A percentile compares a stretch with the other conserved stretches of the same genome.
These are phyloP conservation scores for Hippolais icterina DNA, from an alignment of 2,113 vertebrate genomes.

Conservation along the genomic window DNA sequence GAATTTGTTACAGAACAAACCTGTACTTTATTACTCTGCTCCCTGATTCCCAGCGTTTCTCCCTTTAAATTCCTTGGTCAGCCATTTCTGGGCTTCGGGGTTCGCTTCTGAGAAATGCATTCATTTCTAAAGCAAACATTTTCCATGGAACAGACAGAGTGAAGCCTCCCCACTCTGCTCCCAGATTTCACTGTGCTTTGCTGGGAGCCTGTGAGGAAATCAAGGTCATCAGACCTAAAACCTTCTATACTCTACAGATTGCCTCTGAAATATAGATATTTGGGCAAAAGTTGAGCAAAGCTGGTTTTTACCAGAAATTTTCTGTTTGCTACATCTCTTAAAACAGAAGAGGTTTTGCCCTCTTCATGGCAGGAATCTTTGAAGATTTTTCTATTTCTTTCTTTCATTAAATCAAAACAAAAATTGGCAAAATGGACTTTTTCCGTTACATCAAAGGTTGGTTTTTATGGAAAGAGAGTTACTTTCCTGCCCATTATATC, in stretches of 20 bases:
- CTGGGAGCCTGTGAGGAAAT: neutral
- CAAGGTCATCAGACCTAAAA: neutral
- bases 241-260: neutral
- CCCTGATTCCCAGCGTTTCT: constrained; percentile 6
- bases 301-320: neutral
- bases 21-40: constrained; percentile 49
- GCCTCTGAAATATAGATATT: neutral
- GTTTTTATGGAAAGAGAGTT: neutral
- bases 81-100: constrained; percentile 10
- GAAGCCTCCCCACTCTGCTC: neutral
- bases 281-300: neutral
- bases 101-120: neutral
- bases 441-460: neutral
- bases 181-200: neutral
- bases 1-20: constrained; percentile 63
- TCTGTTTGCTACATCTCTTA: neutral
- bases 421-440: neutral
- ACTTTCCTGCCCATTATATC: neutral
- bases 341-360: neutral
- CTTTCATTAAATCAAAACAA: neutral
- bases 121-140: neutral
- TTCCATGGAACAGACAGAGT: neutral
- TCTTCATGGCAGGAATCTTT: neutral
- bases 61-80: constrained; percentile 31
- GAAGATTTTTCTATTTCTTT: neutral